Evolutionary conservation across 92 coral and sea anemone genomes (phyloP).

Genomic region (Pocillopora grandis): DNA sequence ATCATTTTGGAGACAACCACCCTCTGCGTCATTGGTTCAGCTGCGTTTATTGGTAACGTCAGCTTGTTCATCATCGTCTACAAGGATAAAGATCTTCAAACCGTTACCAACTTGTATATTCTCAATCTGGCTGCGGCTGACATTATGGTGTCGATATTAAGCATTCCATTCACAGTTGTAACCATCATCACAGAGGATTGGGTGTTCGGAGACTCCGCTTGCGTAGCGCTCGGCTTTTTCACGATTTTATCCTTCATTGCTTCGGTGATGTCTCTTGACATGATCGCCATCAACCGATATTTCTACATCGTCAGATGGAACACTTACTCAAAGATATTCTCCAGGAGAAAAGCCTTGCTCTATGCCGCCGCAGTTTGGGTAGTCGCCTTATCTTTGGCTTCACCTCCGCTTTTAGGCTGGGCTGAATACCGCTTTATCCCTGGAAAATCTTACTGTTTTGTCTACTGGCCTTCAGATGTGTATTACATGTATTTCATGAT

Average conservation of each 20-base stretch:
- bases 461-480: conserved; percentile 55
- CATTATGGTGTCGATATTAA: conserved; percentile 57
- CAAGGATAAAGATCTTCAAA: conserved; percentile 40
- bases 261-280: conserved; percentile 20
- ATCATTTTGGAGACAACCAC: neutral
- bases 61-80: conserved; percentile 48
- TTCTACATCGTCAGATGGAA: conserved; percentile 70
- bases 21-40: conserved; percentile 45
- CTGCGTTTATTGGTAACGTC: conserved; percentile 56
- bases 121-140: conserved; percentile 70
- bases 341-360: conserved; percentile 29
- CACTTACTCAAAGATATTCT: conserved; percentile 35
- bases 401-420: conserved; percentile 74
- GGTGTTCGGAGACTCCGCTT: conserved; percentile 7
- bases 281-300: conserved; percentile 43
- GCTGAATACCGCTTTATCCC: conserved; percentile 58
- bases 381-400: conserved; percentile 43
- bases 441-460: conserved; percentile 68
- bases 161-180: conserved; percentile 56
- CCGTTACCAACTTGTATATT: conserved; percentile 61
- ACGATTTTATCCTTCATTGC: conserved; percentile 26
- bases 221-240: conserved; percentile 13
- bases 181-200: conserved; percentile 30
- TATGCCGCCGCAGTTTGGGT: conserved; percentile 48
- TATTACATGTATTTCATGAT: conserved; percentile 70